Evolutionary conservation across 2,797 vertebrate genomes (phyloP), one percentile per base, ranked within the genome.

Genomic region (Furcifer pardalis): DNA sequence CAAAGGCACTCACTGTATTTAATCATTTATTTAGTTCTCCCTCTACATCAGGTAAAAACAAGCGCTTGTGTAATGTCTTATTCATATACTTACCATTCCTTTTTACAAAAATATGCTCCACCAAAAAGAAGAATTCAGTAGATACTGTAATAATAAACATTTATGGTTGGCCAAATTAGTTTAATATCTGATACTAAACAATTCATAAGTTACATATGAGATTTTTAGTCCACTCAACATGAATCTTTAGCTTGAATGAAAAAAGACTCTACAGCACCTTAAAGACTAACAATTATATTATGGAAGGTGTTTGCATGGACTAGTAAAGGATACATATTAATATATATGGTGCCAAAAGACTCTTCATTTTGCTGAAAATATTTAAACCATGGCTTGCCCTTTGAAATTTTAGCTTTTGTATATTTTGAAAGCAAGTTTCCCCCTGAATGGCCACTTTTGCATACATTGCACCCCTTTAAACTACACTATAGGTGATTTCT

Each of bases 51-150:
- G 35, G 63, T 30, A 42, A 84, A 85, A 56, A 56, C 13, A 56
- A 21, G 74, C 65, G 71, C 10, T 69, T 86, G 52, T 76, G 27
- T 71, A 74, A 76, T n/a, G 17, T 30, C 63, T 81, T 60, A 56
- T 7, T 30, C 56, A 1, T 19, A n/a, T 0, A 0, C 79, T 76
- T 88, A 72, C 10, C 19, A 32, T 0, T 74, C 79, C 23, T 69
- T 88, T 69, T 88, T 90, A 77, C 65, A 3, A 86, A 2, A 6
- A 7, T 69, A 12, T 35, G 71, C 49, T 81, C 87, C 32, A 49
- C 6, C 69, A 65, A 49, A 60, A 77, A 77, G 12, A 30, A 77
- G 69, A 73, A 32, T 25, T 12, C 76, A 2, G 30, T 62, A 76
- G 32, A 85, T 69, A n/a, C n/a, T n/a, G n/a, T n/a, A 71, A 69